Conservation (phyloP, 2,113 vertebrate genomes). For the Asarcornis scutulata region DNA sequence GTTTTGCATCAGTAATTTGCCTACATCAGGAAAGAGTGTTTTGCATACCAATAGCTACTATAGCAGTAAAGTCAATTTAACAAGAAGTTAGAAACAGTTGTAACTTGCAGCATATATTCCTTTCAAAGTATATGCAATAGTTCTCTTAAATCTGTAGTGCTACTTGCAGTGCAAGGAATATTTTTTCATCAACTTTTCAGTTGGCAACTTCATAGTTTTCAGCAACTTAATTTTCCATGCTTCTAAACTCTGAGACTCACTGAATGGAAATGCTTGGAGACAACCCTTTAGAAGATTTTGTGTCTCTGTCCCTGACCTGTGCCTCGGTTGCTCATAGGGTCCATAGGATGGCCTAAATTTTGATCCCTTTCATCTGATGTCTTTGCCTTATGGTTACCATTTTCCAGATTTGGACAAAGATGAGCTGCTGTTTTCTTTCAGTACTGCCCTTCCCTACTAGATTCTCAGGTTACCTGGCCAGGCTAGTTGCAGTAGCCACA, state of each 20-base stretch:
- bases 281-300: not conserved
- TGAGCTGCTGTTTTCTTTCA: not conserved
- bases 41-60: not conserved
- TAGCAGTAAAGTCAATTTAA: not conserved
- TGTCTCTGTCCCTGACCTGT: not conserved
- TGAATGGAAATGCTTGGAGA: not conserved
- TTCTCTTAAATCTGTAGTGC: not conserved
- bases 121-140: accelerated
- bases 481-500: not conserved
- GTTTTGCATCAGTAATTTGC: not conserved
- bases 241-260: not conserved
- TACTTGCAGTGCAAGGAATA: not conserved
- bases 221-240: not conserved
- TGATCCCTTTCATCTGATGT: not conserved
- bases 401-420: not conserved
- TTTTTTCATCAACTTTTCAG: not conserved
- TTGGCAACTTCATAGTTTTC: not conserved
- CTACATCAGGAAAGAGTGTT: not conserved
- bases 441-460: not conserved
- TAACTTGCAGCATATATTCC: not conserved
- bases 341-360: not conserved
- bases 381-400: not conserved
- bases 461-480: not conserved
- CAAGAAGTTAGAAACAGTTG: not conserved
- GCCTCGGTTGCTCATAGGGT: not conserved